phyloP scores from a whole-genome alignment of 1,140 invertebrate species.

The Vanessa tameamea region DNA sequence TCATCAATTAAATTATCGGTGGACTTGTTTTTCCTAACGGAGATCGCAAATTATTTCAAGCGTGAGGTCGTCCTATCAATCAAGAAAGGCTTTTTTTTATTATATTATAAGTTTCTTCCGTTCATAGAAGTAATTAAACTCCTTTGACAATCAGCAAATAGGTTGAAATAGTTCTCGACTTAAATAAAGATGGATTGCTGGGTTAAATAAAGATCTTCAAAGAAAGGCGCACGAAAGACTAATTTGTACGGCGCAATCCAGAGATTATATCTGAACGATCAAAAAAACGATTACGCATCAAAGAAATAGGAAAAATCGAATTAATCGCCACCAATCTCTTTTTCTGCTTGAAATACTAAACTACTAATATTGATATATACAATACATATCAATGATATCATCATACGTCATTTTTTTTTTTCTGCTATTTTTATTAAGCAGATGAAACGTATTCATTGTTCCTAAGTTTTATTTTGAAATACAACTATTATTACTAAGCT shows the following conservation, averaged over 20 bases:
- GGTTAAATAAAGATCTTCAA: slow-evolving; percentile 38
- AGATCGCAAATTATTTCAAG: slow-evolving; percentile 27
- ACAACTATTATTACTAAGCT: too few species aligned
- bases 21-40: slow-evolving; percentile 46
- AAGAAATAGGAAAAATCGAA: slow-evolving; percentile 20
- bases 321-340: slow-evolving; percentile 6
- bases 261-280: slow-evolving; percentile 30
- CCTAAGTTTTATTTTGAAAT: too few species aligned
- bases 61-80: slow-evolving; percentile 6
- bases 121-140: slow-evolving; percentile 23
- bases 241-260: slow-evolving; percentile 45
- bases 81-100: background rate
- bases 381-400: too few species aligned
- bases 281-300: slow-evolving; percentile 40
- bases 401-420: too few species aligned
- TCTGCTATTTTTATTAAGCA: too few species aligned
- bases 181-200: slow-evolving; percentile 42
- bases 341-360: background rate
- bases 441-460: too few species aligned
- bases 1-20: slow-evolving; percentile 64
- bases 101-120: background rate
- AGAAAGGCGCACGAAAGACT: slow-evolving; percentile 42
- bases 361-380: too few species aligned
- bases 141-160: slow-evolving; percentile 14
- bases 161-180: slow-evolving; percentile 30